Percentiles rank a stretch among this genome's conserved stretches.
Evolutionary conservation across 2,797 vertebrate genomes (phyloP).

Genomic region (Loriculus beryllinus): DNA sequence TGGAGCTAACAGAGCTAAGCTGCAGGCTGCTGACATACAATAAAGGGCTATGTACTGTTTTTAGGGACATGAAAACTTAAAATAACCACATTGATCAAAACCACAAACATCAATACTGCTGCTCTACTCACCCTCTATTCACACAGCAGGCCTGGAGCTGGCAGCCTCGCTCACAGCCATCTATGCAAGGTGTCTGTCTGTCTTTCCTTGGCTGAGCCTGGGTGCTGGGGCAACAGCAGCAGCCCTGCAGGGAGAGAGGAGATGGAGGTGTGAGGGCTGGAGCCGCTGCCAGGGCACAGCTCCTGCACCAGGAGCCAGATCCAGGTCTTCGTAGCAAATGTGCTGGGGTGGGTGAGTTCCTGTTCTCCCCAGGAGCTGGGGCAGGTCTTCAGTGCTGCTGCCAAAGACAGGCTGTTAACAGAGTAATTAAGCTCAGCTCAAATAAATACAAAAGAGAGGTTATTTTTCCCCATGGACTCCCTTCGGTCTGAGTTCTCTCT

Average conservation of each 20-base stretch:
- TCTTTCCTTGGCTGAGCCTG: not conserved
- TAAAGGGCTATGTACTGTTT: not conserved
- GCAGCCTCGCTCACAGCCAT: not conserved
- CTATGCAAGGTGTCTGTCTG: not conserved
- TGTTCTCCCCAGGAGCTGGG: not conserved
- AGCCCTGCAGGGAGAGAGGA: not conserved
- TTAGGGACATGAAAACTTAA: not conserved
- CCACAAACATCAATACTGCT: not conserved
- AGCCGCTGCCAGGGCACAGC: not conserved
- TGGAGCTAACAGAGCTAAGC: not conserved
- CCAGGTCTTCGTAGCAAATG: not conserved
- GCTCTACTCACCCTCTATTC: not conserved
- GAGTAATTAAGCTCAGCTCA: not conserved
- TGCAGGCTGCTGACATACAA: not conserved
- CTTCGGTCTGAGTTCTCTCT: not conserved
- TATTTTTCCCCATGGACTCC: accelerated
- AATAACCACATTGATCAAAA: not conserved
- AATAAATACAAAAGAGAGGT: not conserved
- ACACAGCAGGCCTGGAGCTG: accelerated
- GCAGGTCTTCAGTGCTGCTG: not conserved
- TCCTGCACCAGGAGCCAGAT: not conserved
- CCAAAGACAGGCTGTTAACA: not conserved
- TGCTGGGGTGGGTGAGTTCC: not conserved
- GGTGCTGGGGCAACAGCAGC: not conserved
- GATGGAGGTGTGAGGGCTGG: not conserved